Evolutionary conservation across 2,888 invertebrate species (phyloP), one percentile per base, ranked within the genome.

Genomic region (Saturnia japonica): DNA sequence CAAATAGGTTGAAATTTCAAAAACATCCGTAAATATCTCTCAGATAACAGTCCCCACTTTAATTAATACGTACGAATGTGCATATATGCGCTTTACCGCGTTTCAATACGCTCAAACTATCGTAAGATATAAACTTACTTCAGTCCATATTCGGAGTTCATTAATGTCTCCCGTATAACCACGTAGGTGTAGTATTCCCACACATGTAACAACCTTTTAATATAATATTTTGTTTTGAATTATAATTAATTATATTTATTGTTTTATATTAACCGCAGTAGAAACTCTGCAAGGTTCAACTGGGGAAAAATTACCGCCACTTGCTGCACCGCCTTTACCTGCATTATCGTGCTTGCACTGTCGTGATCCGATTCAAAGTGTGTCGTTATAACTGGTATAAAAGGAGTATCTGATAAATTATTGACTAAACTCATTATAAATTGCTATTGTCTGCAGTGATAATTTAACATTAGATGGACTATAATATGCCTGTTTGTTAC

Each of bases 111-210:
- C 11, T 4, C 66, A 67, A 70, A 68, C 73, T 70, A 68, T 70
- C 64, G 6, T 34, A 40, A 64, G n/a, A 67, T 72, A 69, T 67
- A 73, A 71, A 71, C 70, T 73, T 73, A 70, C 67, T 12, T 64
- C 64, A 45, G 72, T 28, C 71, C 72, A 74, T 74, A 77, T 74
- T 76, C 71, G 73, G 74, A 75, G 80, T 82, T 80, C 79, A 83
- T 83, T 81, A 82, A 78, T 78, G 75, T 77, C 75, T 40, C 71
- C 74, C 67, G 71, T 73, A 70, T 57, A 71, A 64, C 62, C 40
- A 64, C 1, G 22, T 40, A 22, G 40, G 64, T 40, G n/a, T 40
- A 64, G 64, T 64, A 40, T 64, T 64, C 64, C 40, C 64, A 40
- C 64, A 19, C 34, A 9, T 40, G n/a, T 8, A 64, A 40, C n/a